A percentile compares a stretch with the other conserved stretches of the same genome.
Conservation (phyloP, 2,113 vertebrate species). For the Sialia sialis region DNA sequence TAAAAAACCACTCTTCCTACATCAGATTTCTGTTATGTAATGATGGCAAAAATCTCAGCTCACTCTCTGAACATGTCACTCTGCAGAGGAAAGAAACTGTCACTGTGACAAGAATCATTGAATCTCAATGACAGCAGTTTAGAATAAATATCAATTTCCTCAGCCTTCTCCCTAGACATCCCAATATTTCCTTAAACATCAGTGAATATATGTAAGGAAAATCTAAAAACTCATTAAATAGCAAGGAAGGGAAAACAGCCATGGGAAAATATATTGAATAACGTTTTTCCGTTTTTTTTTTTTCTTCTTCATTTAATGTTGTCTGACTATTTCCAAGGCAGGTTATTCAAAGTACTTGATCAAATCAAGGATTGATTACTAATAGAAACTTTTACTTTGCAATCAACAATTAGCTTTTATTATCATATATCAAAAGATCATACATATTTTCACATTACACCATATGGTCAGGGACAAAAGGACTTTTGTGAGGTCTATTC, state of each 20-base stretch:
- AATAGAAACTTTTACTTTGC: background rate
- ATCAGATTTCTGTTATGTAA: background rate
- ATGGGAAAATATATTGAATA: background rate
- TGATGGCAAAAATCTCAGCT: background rate
- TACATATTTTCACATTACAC: background rate
- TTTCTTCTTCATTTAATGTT: background rate
- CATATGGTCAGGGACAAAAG: background rate
- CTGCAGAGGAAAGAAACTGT: background rate
- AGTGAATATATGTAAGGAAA: background rate
- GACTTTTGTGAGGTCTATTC: background rate
- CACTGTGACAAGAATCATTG: background rate
- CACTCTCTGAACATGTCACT: background rate
- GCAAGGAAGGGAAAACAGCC: background rate
- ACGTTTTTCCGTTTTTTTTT: accelerated
- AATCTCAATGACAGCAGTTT: background rate
- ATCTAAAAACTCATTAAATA: background rate
- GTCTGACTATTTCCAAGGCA: background rate
- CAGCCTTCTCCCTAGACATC: background rate
- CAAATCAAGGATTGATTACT: background rate
- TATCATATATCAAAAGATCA: background rate
- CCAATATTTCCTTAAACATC: background rate
- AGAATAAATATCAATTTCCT: background rate
- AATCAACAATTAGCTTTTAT: background rate
- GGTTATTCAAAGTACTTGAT: background rate
- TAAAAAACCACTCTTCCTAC: background rate